phyloP scores from a whole-genome alignment of 1,140 invertebrate species.

The Drosophila ananassae region DNA sequence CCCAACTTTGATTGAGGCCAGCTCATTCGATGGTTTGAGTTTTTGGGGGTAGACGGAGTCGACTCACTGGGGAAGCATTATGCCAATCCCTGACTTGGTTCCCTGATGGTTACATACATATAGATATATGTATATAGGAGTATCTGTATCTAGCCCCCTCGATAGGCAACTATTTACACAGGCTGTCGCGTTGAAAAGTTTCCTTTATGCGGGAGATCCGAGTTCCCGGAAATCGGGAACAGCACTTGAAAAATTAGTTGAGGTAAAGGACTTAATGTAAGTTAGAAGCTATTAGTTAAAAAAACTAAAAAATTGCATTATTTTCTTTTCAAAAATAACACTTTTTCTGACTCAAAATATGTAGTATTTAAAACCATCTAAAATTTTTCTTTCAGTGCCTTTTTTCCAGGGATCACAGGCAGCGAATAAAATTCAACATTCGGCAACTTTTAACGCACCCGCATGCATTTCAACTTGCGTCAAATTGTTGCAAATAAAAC shows the following conservation, averaged over 20 bases:
- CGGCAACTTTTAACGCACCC: conserved; percentile 76
- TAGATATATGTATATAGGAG: neutral
- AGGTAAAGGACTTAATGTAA: neutral
- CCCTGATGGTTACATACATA: neutral
- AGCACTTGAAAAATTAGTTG: conserved; percentile 10
- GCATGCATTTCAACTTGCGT: conserved; percentile 73
- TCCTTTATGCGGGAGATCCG: conserved; percentile 43
- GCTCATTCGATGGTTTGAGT: conserved; percentile 1
- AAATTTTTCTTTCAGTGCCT: neutral
- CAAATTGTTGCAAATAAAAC: conserved; percentile 80
- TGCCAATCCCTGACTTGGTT: conserved; percentile 22
- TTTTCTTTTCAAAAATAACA: neutral
- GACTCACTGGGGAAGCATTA: conserved; percentile 42
- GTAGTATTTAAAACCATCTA: neutral
- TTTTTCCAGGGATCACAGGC: conserved; percentile 26
- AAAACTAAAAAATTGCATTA: too few relatives aligned
- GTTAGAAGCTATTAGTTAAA: too few relatives aligned
- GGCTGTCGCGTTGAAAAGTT: conserved; percentile 76
- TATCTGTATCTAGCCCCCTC: conserved; percentile 30
- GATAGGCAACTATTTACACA: conserved; percentile 69
- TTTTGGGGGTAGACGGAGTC: neutral
- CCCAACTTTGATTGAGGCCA: conserved; percentile 73
- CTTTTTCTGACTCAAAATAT: neutral
- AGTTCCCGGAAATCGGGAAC: conserved; percentile 12
- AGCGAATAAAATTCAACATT: conserved; percentile 52